Base-by-base conservation (phyloP, 2,797 vertebrate genomes). In the Semaprochilodus insignis region DNA sequence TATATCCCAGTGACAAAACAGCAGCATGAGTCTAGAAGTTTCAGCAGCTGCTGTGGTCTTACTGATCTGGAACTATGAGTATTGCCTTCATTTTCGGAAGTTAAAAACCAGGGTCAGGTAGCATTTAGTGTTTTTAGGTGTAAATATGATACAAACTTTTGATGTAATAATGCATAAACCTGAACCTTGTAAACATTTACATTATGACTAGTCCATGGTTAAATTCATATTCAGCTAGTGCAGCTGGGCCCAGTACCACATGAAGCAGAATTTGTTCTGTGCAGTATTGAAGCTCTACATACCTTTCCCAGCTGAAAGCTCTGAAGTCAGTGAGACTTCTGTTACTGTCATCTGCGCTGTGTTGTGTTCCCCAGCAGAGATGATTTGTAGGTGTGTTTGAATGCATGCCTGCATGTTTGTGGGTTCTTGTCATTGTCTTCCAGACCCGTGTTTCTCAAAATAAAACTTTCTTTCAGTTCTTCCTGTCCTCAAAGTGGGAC, bases 301-400 rank as follows among this genome's bases (percentile, higher is more conserved):
- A 40, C 17, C 17, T 69, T 69, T 69, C 66, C 36, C 72, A 36
- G 72, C 52, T 74, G 54, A 55, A 21, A 1, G 66, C 65, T n/a
- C 34, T 69, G 65, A 66, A 23, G 66, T 23, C 67, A 14, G n/a
- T 48, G 15, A 23, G 67, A 21, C 15, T 14, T 60, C 55, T 75
- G 55, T 60, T 60, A 60, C 55, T 75, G 55, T 75, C 55, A 59
- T 36, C 73, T 44, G 31, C 5, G 34, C 55, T 60, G 54, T 21
- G 34, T 11, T 60, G 54, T 36, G 31, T 36, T 60, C 5, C 31
- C 40, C 31, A n/a, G 34, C 19, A 17, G 52, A 27, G 52, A 60
- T 75, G 73, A 75, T 44, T 75, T 75, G 21, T 60, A 40, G 73
- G 34, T 75, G 73, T 60, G 34, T 60, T 75, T 75, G 73, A 75